A percentile compares a stretch with the other conserved stretches of the same genome.
phyloP scores from a whole-genome alignment of 2,888 invertebrate genomes.

The Dioctria linearis region DNA sequence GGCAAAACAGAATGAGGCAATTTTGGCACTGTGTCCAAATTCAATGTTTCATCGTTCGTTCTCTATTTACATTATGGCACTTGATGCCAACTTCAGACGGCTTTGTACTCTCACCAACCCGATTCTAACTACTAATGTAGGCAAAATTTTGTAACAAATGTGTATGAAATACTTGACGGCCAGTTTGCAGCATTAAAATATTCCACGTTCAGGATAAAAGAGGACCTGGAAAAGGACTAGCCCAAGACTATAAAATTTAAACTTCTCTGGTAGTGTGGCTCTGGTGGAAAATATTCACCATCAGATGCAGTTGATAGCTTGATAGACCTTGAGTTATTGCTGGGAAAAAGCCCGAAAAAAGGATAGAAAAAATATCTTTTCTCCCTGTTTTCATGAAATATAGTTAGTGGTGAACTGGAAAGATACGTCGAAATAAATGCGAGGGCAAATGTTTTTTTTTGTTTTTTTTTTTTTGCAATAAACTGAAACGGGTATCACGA shows the following conservation, averaged over 20 bases:
- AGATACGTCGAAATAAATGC: slow-evolving; percentile 34
- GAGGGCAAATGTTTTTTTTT: slow-evolving; percentile 18
- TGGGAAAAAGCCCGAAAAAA: background rate
- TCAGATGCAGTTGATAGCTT: slow-evolving; percentile 49
- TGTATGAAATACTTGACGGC: slow-evolving; percentile 40
- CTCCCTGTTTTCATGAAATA: slow-evolving; percentile 3
- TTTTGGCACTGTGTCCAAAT: background rate
- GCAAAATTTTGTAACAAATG: slow-evolving; percentile 35
- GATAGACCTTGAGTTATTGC: slow-evolving; percentile 48
- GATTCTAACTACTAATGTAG: background rate
- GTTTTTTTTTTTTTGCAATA: slow-evolving; percentile 43
- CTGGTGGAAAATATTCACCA: slow-evolving; percentile 33
- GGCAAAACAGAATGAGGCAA: background rate
- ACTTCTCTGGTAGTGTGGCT: slow-evolving; percentile 4
- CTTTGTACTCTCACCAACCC: too few relatives aligned
- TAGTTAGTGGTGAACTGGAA: background rate
- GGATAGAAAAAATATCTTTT: slow-evolving; percentile 30
- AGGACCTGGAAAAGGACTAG: slow-evolving; percentile 32
- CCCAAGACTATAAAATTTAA: slow-evolving; percentile 22
- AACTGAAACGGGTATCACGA: slow-evolving; percentile 25
- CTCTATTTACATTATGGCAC: slow-evolving; percentile 15
- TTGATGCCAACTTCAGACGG: slow-evolving; percentile 25
- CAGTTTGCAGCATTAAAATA: slow-evolving; percentile 34
- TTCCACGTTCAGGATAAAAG: slow-evolving; percentile 27
- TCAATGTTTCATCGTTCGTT: slow-evolving; percentile 3